These are phyloP conservation scores for Chalcis sispes DNA, from an alignment of 2,888 invertebrate genomes.

Conservation along the genomic window DNA sequence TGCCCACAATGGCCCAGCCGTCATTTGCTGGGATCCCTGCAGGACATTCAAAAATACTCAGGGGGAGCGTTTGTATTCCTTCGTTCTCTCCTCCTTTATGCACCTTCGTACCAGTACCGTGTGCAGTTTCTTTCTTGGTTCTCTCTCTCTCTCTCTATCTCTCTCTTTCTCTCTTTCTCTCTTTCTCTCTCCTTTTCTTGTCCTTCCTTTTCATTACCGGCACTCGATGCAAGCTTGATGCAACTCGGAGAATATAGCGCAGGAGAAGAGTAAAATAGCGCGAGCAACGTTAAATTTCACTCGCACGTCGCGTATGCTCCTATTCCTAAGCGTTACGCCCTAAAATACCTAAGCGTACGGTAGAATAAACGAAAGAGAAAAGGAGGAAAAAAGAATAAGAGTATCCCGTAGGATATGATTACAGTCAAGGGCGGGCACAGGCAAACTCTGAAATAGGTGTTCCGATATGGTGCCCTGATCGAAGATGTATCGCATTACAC, in stretches of 20 bases:
- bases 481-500: slow-evolving; percentile 75
- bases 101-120: too few relatives aligned
- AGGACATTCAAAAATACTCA: slow-evolving; percentile 58
- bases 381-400: background rate
- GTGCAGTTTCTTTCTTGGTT: too few relatives aligned
- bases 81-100: slow-evolving; percentile 14
- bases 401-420: slow-evolving; percentile 5
- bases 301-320: background rate
- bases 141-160: background rate
- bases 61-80: too few relatives aligned
- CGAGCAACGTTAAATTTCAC: too few relatives aligned
- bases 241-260: too few relatives aligned
- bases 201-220: too few relatives aligned
- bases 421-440: too few relatives aligned
- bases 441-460: too few relatives aligned
- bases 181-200: too few relatives aligned
- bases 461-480: slow-evolving; percentile 70
- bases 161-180: background rate
- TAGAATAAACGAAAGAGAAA: background rate
- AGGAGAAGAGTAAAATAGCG: too few relatives aligned
- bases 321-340: background rate
- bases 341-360: too few relatives aligned
- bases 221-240: too few relatives aligned
- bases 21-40: slow-evolving; percentile 54
- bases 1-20: slow-evolving; percentile 17